Percentiles rank a stretch among this genome's conserved stretches.
phyloP scores from a whole-genome alignment of 2,888 invertebrate genomes.

The Lepidochitona cinerea region DNA sequence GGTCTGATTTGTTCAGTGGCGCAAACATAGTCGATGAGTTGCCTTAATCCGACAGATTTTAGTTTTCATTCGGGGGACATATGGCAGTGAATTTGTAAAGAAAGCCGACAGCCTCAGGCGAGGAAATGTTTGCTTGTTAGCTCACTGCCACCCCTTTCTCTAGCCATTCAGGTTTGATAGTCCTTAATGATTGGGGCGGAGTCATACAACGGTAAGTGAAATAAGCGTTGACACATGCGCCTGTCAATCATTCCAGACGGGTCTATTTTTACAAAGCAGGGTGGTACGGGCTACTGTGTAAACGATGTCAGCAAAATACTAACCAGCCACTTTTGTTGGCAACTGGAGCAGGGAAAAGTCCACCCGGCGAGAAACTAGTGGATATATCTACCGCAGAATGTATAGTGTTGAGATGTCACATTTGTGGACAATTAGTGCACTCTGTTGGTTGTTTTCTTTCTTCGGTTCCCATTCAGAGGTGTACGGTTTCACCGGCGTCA shows the following conservation, averaged over 20 bases:
- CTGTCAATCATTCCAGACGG: neutral
- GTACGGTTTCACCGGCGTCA: neutral
- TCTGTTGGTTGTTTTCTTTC: neutral
- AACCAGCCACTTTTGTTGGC: too few relatives aligned
- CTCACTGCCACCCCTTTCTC: neutral
- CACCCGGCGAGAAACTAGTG: too few relatives aligned
- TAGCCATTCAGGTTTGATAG: neutral
- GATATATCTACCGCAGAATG: neutral
- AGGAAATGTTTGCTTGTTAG: neutral
- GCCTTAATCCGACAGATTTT: neutral
- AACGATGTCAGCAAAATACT: too few relatives aligned
- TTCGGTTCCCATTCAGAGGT: neutral
- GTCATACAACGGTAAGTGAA: neutral
- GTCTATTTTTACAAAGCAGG: neutral
- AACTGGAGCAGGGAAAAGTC: neutral
- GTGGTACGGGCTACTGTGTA: neutral
- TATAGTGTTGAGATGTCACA: neutral
- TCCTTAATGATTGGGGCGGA: neutral
- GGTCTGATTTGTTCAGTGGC: neutral
- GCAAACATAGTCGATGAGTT: neutral
- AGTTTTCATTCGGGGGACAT: neutral
- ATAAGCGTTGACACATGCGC: constrained; percentile 3
- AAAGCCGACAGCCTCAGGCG: neutral
- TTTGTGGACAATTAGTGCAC: neutral
- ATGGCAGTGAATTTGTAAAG: neutral